Percentiles rank a stretch among this genome's conserved stretches.
These are phyloP conservation scores for Gnatocerus cornutus DNA, from an alignment of 2,888 invertebrate species.

Conservation along the genomic window DNA sequence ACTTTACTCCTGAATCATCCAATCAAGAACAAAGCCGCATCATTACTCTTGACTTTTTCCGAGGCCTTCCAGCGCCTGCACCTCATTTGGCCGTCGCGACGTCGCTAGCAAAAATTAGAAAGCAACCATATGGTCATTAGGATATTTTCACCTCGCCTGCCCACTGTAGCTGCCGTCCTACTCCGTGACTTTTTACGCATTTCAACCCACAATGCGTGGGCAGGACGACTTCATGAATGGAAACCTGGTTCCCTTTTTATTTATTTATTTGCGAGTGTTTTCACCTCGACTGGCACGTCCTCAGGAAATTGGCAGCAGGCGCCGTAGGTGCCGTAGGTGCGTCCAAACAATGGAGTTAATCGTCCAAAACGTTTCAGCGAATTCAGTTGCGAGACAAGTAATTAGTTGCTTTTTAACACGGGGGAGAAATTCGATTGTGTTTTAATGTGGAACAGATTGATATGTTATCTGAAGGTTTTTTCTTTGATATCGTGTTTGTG, in stretches of 20 bases:
- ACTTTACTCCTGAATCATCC: slow-evolving; percentile 3
- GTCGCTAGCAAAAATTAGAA: not conserved
- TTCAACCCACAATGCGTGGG: slow-evolving; percentile 14
- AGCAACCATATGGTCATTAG: slow-evolving; percentile 18
- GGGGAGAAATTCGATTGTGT: slow-evolving; percentile 11
- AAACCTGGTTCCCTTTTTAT: slow-evolving; percentile 5
- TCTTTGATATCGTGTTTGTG: slow-evolving; percentile 1
- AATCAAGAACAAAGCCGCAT: slow-evolving; percentile 7
- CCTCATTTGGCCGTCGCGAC: slow-evolving; percentile 4
- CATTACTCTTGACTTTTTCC: not conserved
- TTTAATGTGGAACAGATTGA: slow-evolving; percentile 4
- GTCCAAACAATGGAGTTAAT: slow-evolving; percentile 3
- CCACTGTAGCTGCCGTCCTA: slow-evolving; percentile 22
- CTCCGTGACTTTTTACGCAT: slow-evolving; percentile 11
- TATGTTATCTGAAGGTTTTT: slow-evolving; percentile 2
- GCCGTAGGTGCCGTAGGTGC: not conserved
- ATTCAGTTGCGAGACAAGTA: not conserved
- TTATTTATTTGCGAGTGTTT: not conserved
- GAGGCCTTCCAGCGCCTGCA: not conserved
- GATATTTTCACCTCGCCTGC: slow-evolving; percentile 26
- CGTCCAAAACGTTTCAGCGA: slow-evolving; percentile 3
- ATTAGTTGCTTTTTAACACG: slow-evolving; percentile 5
- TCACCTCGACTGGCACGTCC: not conserved
- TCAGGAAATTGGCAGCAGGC: slow-evolving; percentile 2
- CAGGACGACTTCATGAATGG: not conserved